Percentiles rank a stretch among this genome's conserved stretches.
Conservation (phyloP, 2,797 vertebrate species). For the Enteromius unitaeniatus region DNA sequence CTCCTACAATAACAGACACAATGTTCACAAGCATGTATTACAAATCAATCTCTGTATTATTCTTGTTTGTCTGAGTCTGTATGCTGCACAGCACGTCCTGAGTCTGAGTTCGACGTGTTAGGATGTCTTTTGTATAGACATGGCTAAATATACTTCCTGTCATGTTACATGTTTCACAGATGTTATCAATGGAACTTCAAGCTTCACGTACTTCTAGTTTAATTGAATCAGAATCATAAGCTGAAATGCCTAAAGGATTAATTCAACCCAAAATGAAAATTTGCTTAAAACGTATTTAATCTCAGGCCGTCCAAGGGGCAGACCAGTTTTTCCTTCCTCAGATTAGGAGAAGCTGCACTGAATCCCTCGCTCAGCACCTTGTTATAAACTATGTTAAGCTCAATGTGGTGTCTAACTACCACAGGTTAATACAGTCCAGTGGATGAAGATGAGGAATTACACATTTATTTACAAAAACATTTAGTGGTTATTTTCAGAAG, state of each 20-base stretch:
- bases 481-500: conserved; percentile 72
- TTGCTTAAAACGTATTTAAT: too few relatives aligned
- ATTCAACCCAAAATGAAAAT: too few relatives aligned
- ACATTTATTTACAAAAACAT: conserved; percentile 75
- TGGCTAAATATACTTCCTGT: neutral
- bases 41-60: too few relatives aligned
- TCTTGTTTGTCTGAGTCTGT: neutral
- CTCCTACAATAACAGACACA: neutral
- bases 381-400: neutral
- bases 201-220: neutral
- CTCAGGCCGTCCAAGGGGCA: too few relatives aligned
- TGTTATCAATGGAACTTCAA: neutral
- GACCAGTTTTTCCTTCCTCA: too few relatives aligned
- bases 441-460: conserved; percentile 39
- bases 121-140: too few relatives aligned
- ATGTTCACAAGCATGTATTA: too few relatives aligned
- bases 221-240: neutral
- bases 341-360: too few relatives aligned
- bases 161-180: neutral
- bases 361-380: too few relatives aligned
- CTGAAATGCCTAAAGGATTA: too few relatives aligned
- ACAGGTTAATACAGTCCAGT: neutral
- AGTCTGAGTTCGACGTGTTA: too few relatives aligned
- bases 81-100: too few relatives aligned
- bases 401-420: neutral